Evolutionary conservation across 2,797 vertebrate species (phyloP).

Genomic region (Lepidocolaptes lacrymiger): DNA sequence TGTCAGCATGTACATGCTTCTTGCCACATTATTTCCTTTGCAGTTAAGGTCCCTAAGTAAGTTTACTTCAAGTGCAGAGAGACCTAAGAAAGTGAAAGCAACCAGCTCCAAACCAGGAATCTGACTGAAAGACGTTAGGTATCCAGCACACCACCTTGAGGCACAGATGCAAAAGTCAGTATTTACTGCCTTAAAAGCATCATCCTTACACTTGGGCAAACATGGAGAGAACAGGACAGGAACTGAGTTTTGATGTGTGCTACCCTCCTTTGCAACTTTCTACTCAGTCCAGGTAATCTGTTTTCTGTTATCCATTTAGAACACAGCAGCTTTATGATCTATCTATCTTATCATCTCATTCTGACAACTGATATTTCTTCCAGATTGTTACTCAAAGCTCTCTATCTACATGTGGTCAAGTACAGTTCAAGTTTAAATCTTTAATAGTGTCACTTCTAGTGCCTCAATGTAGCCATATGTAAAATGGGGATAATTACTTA

Average conservation of each 20-base stretch:
- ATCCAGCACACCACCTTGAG: not conserved
- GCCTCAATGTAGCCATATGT: not conserved
- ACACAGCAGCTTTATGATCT: not conserved
- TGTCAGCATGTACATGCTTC: not conserved
- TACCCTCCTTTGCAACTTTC: not conserved
- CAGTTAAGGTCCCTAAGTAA: not conserved
- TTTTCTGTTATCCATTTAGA: not conserved
- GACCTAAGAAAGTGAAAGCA: not conserved
- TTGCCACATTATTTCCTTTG: not conserved
- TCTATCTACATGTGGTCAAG: not conserved
- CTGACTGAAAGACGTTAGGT: not conserved
- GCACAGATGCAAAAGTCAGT: not conserved
- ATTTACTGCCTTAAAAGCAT: not conserved
- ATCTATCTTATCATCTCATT: not conserved
- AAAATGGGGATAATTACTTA: conserved; percentile 42
- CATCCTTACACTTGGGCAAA: not conserved
- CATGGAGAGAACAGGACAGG: not conserved
- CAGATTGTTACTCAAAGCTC: not conserved
- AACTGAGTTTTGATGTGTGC: not conserved
- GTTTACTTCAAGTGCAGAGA: not conserved
- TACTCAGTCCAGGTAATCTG: not conserved
- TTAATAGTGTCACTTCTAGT: conserved; percentile 1
- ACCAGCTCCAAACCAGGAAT: not conserved
- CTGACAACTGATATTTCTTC: not conserved
- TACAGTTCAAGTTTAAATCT: not conserved